Evolutionary conservation across 30 jellyfish, hydroid and myxozoan genomes (phyloP).

Genomic region (Kudoa iwatai): DNA sequence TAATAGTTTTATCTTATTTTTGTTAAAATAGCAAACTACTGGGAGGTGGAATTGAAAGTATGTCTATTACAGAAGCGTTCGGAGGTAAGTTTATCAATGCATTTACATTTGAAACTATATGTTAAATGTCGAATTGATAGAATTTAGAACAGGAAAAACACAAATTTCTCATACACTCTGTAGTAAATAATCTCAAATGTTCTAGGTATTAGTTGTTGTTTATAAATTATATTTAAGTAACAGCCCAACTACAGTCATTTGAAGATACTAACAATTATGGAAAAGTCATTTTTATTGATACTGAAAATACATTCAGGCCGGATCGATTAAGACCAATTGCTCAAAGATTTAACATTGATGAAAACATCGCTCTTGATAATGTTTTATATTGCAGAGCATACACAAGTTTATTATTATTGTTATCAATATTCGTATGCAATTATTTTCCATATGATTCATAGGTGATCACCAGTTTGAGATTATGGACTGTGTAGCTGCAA

Average conservation of each 20-base stretch:
- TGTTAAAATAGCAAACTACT: constrained; percentile 36
- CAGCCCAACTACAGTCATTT: constrained; percentile 85
- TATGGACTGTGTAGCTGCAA: constrained; percentile 55
- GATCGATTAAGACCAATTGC: constrained; percentile 48
- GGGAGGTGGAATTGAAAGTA: constrained; percentile 96
- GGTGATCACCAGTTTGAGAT: constrained; percentile 80
- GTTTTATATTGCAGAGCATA: constrained; percentile 43
- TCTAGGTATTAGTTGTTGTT: background rate
- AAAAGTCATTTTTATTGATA: constrained; percentile 54
- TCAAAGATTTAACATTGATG: constrained; percentile 39
- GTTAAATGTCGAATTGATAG: constrained; percentile 3
- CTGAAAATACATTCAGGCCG: constrained; percentile 38
- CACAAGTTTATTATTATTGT: constrained; percentile 9
- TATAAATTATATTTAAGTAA: constrained; percentile 6
- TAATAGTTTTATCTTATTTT: background rate
- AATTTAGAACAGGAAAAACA: constrained; percentile 75
- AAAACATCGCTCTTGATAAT: constrained; percentile 49
- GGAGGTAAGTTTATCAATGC: constrained; percentile 18
- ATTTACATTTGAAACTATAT: background rate
- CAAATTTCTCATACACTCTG: constrained; percentile 74
- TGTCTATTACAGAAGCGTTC: constrained; percentile 91
- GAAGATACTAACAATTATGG: constrained; percentile 62
- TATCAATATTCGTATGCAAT: background rate
- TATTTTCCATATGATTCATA: background rate
- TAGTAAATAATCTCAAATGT: constrained; percentile 7